Conservation (phyloP, 2,888 invertebrate species). For the Leptinotarsa tumamoca region DNA sequence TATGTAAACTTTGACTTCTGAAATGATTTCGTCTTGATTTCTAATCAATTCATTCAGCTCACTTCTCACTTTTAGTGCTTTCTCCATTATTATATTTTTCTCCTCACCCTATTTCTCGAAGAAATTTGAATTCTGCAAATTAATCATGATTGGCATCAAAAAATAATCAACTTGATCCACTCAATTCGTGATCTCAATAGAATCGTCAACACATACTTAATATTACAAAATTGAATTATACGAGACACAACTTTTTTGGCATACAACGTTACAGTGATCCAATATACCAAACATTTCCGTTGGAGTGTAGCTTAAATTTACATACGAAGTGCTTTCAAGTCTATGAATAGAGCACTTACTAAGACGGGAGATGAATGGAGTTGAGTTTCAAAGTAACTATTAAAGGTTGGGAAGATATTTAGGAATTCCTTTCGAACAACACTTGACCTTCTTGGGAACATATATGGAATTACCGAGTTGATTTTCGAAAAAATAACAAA, state of each 20-base stretch:
- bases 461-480: not conserved
- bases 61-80: no score
- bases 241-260: not conserved
- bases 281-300: not conserved
- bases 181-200: no score
- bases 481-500: not conserved
- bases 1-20: no score
- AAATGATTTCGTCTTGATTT: no score
- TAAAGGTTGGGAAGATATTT: not conserved
- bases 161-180: no score
- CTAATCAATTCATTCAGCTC: no score
- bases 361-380: not conserved
- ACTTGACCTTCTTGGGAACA: not conserved
- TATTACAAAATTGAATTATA: not conserved
- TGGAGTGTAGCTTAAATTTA: not conserved
- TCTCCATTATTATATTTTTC: no score
- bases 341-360: not conserved
- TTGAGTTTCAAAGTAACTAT: not conserved
- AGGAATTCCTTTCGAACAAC: not conserved
- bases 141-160: no score
- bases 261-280: not conserved
- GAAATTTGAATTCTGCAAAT: no score
- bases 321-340: not conserved
- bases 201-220: no score
- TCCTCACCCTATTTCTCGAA: no score